These are phyloP conservation scores for Saccostrea glomerata DNA, from an alignment of 1,140 invertebrate species.

Conservation along the genomic window DNA sequence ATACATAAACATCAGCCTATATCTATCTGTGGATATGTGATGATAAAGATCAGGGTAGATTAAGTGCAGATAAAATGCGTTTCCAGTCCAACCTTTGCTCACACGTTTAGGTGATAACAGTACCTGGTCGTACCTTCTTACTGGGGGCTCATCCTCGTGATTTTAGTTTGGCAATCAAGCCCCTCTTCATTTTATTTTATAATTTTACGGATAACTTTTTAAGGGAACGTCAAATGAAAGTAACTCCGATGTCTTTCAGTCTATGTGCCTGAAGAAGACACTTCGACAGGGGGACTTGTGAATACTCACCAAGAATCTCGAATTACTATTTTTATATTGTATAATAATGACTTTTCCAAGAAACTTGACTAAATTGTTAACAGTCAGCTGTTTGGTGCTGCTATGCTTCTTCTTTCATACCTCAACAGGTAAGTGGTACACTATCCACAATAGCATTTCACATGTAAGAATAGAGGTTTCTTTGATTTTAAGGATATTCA, in stretches of 20 bases:
- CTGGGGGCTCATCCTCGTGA: slow-evolving; percentile 12
- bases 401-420: not conserved
- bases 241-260: not conserved
- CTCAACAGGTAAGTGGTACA: not conserved
- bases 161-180: slow-evolving; percentile 9
- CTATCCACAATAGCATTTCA: not conserved
- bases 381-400: not conserved
- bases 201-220: not conserved
- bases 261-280: not conserved
- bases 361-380: not conserved
- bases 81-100: slow-evolving; percentile 16
- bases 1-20: too few species aligned
- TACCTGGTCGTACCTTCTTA: slow-evolving; percentile 14
- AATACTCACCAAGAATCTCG: slow-evolving; percentile 26
- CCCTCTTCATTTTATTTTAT: slow-evolving; percentile 4
- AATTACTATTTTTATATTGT: not conserved
- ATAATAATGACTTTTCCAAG: not conserved
- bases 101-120: not conserved
- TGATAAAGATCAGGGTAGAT: slow-evolving; percentile 3
- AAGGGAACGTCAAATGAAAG: not conserved
- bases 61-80: not conserved
- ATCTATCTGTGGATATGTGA: not conserved
- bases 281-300: not conserved
- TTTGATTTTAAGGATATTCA: too few species aligned
- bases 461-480: not conserved